A percentile compares a stretch with the other conserved stretches of the same genome.
Evolutionary conservation across 1,140 invertebrate species (phyloP).

Genomic region (Tetraneura akinire): DNA sequence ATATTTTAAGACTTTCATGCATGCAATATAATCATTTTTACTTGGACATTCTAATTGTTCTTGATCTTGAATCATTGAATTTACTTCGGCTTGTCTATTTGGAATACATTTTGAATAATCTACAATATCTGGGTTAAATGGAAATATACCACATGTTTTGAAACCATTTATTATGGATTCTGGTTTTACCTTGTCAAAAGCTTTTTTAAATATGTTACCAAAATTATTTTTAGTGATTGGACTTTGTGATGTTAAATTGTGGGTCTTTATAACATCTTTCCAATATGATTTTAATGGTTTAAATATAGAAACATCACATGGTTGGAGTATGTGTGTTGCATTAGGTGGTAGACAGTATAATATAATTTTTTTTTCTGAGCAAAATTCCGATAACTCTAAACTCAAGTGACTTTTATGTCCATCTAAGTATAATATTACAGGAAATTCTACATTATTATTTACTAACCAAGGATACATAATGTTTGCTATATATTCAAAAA

Average conservation of each 20-base stretch:
- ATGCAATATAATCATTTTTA: neutral
- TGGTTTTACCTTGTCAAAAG: neutral
- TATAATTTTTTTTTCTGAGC: constrained; percentile 5
- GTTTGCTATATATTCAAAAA: constrained; percentile 60
- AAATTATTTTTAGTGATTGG: neutral
- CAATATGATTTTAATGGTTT: neutral
- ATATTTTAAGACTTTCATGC: neutral
- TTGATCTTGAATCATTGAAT: neutral
- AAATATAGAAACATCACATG: neutral
- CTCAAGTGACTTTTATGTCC: too few species aligned
- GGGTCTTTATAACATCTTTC: neutral
- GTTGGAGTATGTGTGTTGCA: neutral
- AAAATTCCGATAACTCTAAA: constrained; percentile 1
- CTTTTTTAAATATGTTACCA: neutral
- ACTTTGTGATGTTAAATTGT: constrained; percentile 3
- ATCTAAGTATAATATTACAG: neutral
- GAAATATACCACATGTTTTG: neutral
- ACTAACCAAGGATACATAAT: neutral
- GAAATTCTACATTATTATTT: neutral
- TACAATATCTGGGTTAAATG: neutral
- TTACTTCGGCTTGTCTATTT: neutral
- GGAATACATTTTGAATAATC: neutral
- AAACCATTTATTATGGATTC: neutral
- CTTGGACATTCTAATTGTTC: neutral
- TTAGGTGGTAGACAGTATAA: constrained; percentile 3